Evolutionary conservation across 2,797 vertebrate genomes (phyloP).

Genomic region (Amniataba percoides): DNA sequence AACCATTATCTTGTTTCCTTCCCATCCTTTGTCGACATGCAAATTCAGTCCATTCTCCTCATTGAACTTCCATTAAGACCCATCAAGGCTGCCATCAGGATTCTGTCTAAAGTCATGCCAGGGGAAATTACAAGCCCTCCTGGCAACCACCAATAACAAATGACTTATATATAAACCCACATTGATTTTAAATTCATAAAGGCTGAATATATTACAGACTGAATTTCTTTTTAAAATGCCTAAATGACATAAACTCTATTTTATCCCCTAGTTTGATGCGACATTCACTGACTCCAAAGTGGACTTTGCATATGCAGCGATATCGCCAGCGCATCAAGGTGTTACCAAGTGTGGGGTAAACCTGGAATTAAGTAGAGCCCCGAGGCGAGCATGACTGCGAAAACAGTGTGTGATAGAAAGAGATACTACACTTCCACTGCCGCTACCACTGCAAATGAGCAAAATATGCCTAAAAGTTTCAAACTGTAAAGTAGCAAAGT

Average conservation of each 20-base stretch:
- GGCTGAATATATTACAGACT: conserved; percentile 62
- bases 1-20: conserved; percentile 60
- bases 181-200: conserved; percentile 75
- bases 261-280: conserved; percentile 48
- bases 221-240: conserved; percentile 55
- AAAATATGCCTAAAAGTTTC: conserved; percentile 4
- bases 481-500: conserved; percentile 20
- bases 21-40: conserved; percentile 68
- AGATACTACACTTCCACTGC: neutral
- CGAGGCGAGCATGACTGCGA: conserved; percentile 16
- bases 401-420: conserved; percentile 28
- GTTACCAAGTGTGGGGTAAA: conserved; percentile 31
- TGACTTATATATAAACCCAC: conserved; percentile 71
- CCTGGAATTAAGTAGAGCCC: conserved; percentile 33
- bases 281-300: conserved; percentile 50
- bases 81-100: conserved; percentile 65
- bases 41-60: conserved; percentile 62
- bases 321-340: conserved; percentile 31
- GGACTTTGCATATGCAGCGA: conserved; percentile 40
- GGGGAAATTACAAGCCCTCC: conserved; percentile 70
- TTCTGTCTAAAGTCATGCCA: conserved; percentile 72
- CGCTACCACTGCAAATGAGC: conserved; percentile 16
- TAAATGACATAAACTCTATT: conserved; percentile 61
- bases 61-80: conserved; percentile 66
- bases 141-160: conserved; percentile 68